Percentiles rank a stretch among this genome's conserved stretches.
phyloP scores from a whole-genome alignment of 2,797 vertebrate species.

The Pseudochaenichthys georgianus region DNA sequence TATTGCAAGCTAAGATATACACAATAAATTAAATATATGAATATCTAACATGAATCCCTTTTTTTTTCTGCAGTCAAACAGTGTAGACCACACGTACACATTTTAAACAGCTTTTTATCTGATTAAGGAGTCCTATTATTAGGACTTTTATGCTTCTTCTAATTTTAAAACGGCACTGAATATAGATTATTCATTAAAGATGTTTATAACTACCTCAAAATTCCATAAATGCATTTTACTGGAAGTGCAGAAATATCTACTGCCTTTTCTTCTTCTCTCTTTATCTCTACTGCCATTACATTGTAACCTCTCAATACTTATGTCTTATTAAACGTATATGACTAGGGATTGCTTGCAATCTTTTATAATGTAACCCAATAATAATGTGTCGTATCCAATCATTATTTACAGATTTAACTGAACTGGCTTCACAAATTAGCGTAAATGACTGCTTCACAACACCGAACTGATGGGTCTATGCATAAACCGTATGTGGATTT shows the following conservation, averaged over 20 bases:
- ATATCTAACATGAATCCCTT: background rate
- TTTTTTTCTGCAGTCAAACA: background rate
- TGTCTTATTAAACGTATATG: background rate
- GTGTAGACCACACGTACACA: no score
- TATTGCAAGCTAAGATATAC: background rate
- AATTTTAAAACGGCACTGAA: background rate
- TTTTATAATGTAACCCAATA: no score
- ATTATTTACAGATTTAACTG: background rate
- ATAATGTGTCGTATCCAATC: no score
- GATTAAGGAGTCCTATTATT: background rate
- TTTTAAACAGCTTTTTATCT: background rate
- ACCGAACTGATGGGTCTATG: slow-evolving; percentile 47
- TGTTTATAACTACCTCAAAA: background rate
- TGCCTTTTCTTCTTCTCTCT: background rate
- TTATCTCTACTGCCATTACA: background rate
- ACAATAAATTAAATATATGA: background rate
- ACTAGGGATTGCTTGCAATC: background rate
- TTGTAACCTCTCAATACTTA: background rate
- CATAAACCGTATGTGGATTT: slow-evolving; percentile 32
- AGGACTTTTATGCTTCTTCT: background rate
- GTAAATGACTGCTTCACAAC: slow-evolving; percentile 23
- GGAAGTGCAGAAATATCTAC: background rate
- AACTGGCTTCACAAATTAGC: background rate
- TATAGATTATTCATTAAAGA: background rate
- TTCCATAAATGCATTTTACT: slow-evolving; percentile 30